Base-by-base conservation (phyloP, 2,113 vertebrate species). In the Xiphophorus hellerii region DNA sequence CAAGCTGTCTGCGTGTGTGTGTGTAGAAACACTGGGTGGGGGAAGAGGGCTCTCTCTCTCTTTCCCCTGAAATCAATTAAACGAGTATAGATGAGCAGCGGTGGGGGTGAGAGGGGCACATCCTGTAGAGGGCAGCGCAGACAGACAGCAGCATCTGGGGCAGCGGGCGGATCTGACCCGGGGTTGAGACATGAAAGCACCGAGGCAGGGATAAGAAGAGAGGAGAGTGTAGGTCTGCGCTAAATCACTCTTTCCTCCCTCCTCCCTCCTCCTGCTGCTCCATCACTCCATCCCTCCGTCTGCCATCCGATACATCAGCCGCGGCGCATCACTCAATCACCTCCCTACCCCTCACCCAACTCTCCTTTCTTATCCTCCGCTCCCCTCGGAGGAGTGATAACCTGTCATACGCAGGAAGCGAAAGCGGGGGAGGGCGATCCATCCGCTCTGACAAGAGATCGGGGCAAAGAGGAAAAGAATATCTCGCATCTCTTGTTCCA, bases 81-180 rank as follows among this genome's bases (percentile, higher is more conserved):
- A 61, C 28, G 69, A 88, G 88, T 88, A 82, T 79, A 92, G 83
- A 84, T 64, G 86, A 92, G 86, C 73, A 75, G 83, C 69, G 66
- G 75, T 79, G 82, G 74, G 81, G 88, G 79, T 74, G 68, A 82
- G 89, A 93, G 86, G 90, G 91, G 87, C 87, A 92, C 93, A 94
- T 96, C 94, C 94, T 94, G 89, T 93, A 87, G 71, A 90, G 69
- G 84, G 94, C 89, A 74, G 89, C 76, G 4, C 89, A 60, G 95
- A 97, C 91, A 95, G 95, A 97, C 95, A 96, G 94, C 95, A 96
- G 92, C 95, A 97, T 95, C 95, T 97, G 96, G 90, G 91, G 93
- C 86, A 86, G 89, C 89, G 81, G 91, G 71, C 82, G 17, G 37
- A 60, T 89, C 95, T 74, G 95, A 97, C 95, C 95, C 92, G 82